Evolutionary conservation across 2,113 vertebrate genomes (phyloP).

Genomic region (Fukomys damarensis): DNA sequence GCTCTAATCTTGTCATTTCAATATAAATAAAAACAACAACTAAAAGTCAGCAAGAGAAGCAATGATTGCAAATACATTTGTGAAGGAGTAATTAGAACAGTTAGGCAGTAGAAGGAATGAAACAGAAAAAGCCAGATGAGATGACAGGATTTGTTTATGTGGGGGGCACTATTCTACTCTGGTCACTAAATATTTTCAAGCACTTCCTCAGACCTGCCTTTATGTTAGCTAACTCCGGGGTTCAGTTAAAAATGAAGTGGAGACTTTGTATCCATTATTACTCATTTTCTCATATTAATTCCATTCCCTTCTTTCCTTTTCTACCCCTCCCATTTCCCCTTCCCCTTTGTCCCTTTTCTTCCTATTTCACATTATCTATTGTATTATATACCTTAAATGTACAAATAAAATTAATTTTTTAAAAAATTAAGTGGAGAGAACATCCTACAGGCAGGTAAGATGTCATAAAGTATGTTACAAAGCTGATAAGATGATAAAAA

Average conservation of each 20-base stretch:
- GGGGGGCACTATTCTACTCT: background rate
- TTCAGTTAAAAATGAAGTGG: background rate
- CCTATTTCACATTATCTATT: too few species aligned
- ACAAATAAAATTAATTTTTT: too few species aligned
- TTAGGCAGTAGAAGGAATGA: background rate
- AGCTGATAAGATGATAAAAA: background rate
- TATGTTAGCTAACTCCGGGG: conserved; percentile 8
- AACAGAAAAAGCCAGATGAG: background rate
- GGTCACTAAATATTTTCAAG: background rate
- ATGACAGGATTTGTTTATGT: background rate
- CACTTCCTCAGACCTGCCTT: background rate
- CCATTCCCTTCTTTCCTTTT: too few species aligned
- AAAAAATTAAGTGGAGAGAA: background rate
- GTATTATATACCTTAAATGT: too few species aligned
- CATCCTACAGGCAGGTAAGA: background rate
- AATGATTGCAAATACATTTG: background rate
- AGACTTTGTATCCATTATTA: too few species aligned
- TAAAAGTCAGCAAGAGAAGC: background rate
- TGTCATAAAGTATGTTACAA: background rate
- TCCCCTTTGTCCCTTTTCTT: too few species aligned
- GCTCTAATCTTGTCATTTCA: background rate
- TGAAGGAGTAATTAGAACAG: conserved; percentile 13
- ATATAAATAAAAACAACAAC: background rate
- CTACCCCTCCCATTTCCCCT: too few species aligned
- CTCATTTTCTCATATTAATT: too few species aligned